Base-by-base conservation (phyloP, 2,113 vertebrate genomes). In the Panthera tigris region DNA sequence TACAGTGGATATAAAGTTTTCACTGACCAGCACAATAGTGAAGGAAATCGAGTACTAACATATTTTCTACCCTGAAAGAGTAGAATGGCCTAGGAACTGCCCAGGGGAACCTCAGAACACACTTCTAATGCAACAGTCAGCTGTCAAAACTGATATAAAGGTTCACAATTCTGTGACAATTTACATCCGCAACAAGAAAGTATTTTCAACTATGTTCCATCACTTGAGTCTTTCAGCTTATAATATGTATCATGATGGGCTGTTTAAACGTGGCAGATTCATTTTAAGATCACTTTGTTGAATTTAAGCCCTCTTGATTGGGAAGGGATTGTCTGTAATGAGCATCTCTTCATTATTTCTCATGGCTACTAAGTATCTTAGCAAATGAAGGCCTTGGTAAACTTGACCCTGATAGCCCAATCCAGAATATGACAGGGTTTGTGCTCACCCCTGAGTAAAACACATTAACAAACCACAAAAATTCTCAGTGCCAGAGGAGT, bases 71-170 rank as follows among this genome's bases (percentile, higher is more conserved):
- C 61, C 15, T 71, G 88, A 81, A 68, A 98, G 27, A 88, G 3
- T 21, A 23, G 41, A 97, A 68, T 41, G n/a, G 41, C 68, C 65
- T 91, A 78, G 5, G 2, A 87, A 97, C 91, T 91, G 68, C 85
- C 73, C 93, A 87, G 84, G 11, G 0, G 0, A 95, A 97, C 48
- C 52, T 96, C 84, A 97, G 80, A 82, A 23, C 89, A 19, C 0
- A 0, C 25, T 39, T 52, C n/a, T 92, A 50, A 15, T 82, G 97
- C 65, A 96, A 88, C 29, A 82, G 95, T 69, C 31, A 45, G 76
- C 95, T 94, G 93, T 96, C 96, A 98, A 95, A 98, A 96, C 16
- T 96, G 33, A 94, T 91, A 95, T 84, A 97, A 97, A 91, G 1
- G 45, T 79, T 97, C 96, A 96, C 85, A 94, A 3, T n/a, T 89